Evolutionary conservation across 2,113 vertebrate genomes (phyloP).

Genomic region (Micromys minutus): DNA sequence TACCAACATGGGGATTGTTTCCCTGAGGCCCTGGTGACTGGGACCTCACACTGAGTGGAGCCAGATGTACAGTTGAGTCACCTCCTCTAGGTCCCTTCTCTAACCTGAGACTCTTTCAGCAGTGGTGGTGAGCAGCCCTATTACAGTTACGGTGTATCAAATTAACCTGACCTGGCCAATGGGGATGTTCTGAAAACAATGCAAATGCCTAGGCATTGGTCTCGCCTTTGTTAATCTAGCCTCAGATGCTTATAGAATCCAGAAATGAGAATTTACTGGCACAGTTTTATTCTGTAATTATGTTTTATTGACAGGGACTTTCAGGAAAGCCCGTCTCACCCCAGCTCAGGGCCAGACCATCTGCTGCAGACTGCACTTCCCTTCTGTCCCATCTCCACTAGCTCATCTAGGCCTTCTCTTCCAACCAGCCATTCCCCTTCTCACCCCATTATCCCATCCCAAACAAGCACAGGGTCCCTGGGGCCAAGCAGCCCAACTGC

Average conservation of each 20-base stretch:
- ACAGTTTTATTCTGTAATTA: neutral
- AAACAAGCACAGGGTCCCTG: neutral
- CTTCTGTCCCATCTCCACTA: neutral
- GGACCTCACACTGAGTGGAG: neutral
- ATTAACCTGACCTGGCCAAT: neutral
- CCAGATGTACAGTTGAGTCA: accelerated
- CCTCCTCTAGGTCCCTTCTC: neutral
- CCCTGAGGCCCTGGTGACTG: neutral
- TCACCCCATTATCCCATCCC: neutral
- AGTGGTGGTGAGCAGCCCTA: neutral
- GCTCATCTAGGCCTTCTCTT: neutral
- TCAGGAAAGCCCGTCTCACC: neutral
- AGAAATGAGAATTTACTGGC: neutral
- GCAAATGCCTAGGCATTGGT: neutral
- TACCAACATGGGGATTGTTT: neutral
- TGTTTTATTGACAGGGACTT: conserved; percentile 2
- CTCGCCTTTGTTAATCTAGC: neutral
- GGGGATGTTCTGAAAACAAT: neutral
- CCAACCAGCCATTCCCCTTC: too few species aligned
- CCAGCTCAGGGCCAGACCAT: neutral
- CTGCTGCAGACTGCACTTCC: neutral
- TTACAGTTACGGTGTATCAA: neutral
- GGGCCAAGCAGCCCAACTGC: neutral
- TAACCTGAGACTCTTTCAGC: neutral
- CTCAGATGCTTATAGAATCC: neutral